Conservation (phyloP, 2,888 invertebrate genomes). For the Protonemura montana region DNA sequence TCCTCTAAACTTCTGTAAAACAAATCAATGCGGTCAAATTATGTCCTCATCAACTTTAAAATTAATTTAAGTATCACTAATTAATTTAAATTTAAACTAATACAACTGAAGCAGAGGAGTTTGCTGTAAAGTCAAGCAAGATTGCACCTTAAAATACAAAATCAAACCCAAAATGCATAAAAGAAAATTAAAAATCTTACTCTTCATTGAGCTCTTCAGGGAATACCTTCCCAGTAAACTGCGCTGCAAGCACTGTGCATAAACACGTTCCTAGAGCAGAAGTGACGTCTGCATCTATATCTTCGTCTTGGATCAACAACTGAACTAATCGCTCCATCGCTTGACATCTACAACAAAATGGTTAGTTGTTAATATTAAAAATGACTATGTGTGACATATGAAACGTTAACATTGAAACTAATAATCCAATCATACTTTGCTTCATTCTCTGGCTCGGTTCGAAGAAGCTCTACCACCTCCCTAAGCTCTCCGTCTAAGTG, state of each 20-base stretch:
- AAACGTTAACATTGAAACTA: neutral
- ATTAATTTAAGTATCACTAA: neutral
- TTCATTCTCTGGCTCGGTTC: constrained; percentile 66
- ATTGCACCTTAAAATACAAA: too few relatives aligned
- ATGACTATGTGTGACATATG: neutral
- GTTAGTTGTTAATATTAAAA: constrained; percentile 9
- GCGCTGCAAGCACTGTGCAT: constrained; percentile 63
- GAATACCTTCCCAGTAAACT: constrained; percentile 61
- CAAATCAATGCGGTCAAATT: constrained; percentile 49
- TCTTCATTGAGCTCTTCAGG: constrained; percentile 62
- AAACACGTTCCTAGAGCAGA: constrained; percentile 67
- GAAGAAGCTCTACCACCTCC: constrained; percentile 64
- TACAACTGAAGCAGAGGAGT: too few relatives aligned
- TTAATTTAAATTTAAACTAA: too few relatives aligned
- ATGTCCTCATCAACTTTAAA: neutral
- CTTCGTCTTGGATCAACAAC: constrained; percentile 66
- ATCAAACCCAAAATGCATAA: too few relatives aligned
- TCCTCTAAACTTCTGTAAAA: constrained; percentile 67
- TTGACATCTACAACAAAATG: constrained; percentile 63
- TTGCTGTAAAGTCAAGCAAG: too few relatives aligned
- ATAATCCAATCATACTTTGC: constrained; percentile 53
- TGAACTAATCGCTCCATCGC: constrained; percentile 71
- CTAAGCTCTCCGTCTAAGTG: constrained; percentile 66
- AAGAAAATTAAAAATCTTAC: too few relatives aligned
- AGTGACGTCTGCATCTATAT: constrained; percentile 68